Conservation (phyloP, 2,113 vertebrate species). For the Syngnathus floridae region DNA sequence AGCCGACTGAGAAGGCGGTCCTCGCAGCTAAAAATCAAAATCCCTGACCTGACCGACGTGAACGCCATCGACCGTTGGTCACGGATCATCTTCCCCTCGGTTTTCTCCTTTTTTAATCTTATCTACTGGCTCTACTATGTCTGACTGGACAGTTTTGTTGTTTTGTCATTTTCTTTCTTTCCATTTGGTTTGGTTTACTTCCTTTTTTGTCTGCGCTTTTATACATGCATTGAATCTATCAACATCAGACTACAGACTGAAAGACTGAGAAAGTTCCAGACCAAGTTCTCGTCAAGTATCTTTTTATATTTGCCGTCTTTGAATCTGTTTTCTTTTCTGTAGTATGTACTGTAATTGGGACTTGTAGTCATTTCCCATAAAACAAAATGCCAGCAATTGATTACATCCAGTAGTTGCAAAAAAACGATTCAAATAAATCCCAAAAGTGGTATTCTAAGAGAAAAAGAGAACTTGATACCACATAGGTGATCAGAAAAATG, state of each 20-base stretch:
- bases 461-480: constrained; percentile 36
- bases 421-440: constrained; percentile 8
- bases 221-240: constrained; percentile 40
- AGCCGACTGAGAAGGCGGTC: constrained; percentile 86
- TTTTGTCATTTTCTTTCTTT: constrained; percentile 25
- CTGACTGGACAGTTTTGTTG: constrained; percentile 66
- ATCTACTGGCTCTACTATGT: constrained; percentile 98
- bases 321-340: constrained; percentile 57
- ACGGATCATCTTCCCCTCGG: constrained; percentile 89
- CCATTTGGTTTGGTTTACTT: constrained; percentile 25
- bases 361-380: constrained; percentile 45
- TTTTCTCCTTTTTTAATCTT: constrained; percentile 94
- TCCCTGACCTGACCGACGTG: constrained; percentile 92
- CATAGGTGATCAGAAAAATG: constrained; percentile 43
- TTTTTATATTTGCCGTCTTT: constrained; percentile 61
- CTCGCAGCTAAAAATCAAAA: constrained; percentile 92
- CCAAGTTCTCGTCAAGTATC: constrained; percentile 48
- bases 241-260: constrained; percentile 25
- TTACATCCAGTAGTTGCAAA: constrained; percentile 42
- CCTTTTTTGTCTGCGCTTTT: constrained; percentile 49
- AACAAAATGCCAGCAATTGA: constrained; percentile 62
- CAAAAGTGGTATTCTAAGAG: constrained; percentile 40
- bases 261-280: constrained; percentile 44
- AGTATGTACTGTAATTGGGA: constrained; percentile 60
- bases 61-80: constrained; percentile 97